A percentile compares a stretch with the other conserved stretches of the same genome.
Conservation (phyloP, 1,140 invertebrate species). For the Drosophila guanche region DNA sequence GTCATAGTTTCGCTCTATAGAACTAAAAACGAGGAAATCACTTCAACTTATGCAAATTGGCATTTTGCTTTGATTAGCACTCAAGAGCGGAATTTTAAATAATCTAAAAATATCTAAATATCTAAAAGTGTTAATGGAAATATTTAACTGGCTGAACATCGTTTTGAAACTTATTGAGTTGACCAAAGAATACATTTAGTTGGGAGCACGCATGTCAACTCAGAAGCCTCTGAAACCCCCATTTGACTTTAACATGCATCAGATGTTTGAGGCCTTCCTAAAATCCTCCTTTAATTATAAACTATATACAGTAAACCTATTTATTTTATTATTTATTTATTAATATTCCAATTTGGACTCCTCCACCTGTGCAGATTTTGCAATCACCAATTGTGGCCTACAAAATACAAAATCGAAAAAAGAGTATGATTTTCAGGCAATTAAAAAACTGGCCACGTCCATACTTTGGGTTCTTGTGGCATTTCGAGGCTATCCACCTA, state of each 20-base stretch:
- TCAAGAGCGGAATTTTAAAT: conserved; percentile 38
- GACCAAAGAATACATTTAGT: not conserved
- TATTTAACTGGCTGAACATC: conserved; percentile 1
- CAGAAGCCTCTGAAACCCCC: too few species aligned
- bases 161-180: conserved; percentile 9
- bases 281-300: not conserved
- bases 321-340: conserved; percentile 10
- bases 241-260: not conserved
- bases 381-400: conserved; percentile 49
- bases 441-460: conserved; percentile 53
- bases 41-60: conserved; percentile 38
- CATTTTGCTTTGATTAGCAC: conserved; percentile 46
- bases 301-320: not conserved
- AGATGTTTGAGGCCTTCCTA: not conserved
- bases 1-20: conserved; percentile 20
- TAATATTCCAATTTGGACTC: conserved; percentile 34
- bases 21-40: conserved; percentile 48
- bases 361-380: conserved; percentile 15
- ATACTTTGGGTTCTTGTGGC: conserved; percentile 49
- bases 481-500: conserved; percentile 46
- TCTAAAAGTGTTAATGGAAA: conserved; percentile 20
- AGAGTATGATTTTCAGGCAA: conserved; percentile 29
- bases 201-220: too few species aligned
- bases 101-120: too few species aligned
- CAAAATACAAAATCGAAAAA: conserved; percentile 21